Conservation (phyloP, 2,797 vertebrate species). For the Rousettus madagascariensis region DNA sequence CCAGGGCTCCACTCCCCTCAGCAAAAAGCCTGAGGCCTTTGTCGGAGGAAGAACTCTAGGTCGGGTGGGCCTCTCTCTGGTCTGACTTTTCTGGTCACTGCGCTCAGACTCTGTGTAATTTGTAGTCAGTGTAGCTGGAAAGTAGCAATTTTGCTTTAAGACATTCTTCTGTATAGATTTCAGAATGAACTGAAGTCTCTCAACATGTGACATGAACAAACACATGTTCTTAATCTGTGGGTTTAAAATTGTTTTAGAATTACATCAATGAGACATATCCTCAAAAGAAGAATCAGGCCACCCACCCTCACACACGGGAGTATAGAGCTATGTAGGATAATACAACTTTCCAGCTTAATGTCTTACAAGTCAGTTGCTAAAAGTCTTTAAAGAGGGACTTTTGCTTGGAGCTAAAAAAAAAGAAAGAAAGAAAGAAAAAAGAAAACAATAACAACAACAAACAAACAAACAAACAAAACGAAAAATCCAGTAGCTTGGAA, state of each 20-base stretch:
- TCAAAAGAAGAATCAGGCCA: slow-evolving; percentile 52
- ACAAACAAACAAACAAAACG: too few species aligned
- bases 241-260: slow-evolving; percentile 74
- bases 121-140: background rate
- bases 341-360: background rate
- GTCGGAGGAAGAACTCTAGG: background rate
- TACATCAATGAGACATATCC: slow-evolving; percentile 69
- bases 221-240: slow-evolving; percentile 76
- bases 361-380: background rate
- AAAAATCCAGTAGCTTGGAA: background rate
- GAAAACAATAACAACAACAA: too few species aligned
- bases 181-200: slow-evolving; percentile 54
- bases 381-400: background rate
- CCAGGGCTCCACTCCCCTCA: too few species aligned
- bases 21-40: background rate
- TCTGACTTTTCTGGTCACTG: background rate
- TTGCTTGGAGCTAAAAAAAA: background rate
- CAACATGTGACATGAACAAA: slow-evolving; percentile 58
- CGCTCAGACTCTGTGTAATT: background rate
- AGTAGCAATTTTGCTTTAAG: slow-evolving; percentile 54
- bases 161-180: slow-evolving; percentile 47
- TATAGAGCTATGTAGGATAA: background rate
- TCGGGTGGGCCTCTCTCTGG: background rate
- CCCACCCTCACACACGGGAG: background rate
- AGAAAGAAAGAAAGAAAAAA: too few species aligned